Base-by-base conservation (phyloP, 1,140 invertebrate species). In the Drosophila sturtevanti region DNA sequence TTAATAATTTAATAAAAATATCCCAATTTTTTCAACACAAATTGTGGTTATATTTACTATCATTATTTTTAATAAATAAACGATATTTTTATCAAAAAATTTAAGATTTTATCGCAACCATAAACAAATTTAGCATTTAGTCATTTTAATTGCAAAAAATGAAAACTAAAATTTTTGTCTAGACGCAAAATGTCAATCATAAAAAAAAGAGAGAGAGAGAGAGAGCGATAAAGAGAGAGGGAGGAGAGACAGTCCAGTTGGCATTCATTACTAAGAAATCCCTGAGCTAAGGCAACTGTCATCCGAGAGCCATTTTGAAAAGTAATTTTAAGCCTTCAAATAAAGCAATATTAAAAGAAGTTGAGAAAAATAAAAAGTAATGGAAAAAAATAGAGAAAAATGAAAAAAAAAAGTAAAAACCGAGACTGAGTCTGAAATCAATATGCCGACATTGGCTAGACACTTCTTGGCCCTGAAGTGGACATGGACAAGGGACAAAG, bases 371-470 rank as follows among this genome's bases (percentile, higher is more conserved):
- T 21, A 48, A 21, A 48, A 48, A 21, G 18, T 71, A 60, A 59
- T 66, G 41, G 14, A 16, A 62, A 64, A 21, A n/a, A 24, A 18
- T 38, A 66, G 35, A 14, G 67, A 54, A 71, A 56, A 62, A 67
- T 65, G 27, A 27, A 68, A 52, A 21, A 21, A 16, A 21, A 54
- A 41, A 71, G 63, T 6, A 4, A 6, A 31, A 6, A 31, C 27
- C 7, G 27, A 64, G 69, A 21, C 37, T 21, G 68, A 68, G 35
- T 58, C 62, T 54, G 66, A 81, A 81, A 86, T 86, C 84, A 74
- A 89, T 89, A 84, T 89, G 79, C 84, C 89, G 66, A 69, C 69
- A 73, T 69, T 51, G 79, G 82, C 84, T 84, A 89, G 84, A 87
- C 81, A 69, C 21, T 56, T 56, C 58, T 63, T 67, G 69, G 79